A percentile compares a stretch with the other conserved stretches of the same genome.
Conservation (phyloP, 37 sponge, comb jelly and placozoan species). For the Eunapius fragilis region DNA sequence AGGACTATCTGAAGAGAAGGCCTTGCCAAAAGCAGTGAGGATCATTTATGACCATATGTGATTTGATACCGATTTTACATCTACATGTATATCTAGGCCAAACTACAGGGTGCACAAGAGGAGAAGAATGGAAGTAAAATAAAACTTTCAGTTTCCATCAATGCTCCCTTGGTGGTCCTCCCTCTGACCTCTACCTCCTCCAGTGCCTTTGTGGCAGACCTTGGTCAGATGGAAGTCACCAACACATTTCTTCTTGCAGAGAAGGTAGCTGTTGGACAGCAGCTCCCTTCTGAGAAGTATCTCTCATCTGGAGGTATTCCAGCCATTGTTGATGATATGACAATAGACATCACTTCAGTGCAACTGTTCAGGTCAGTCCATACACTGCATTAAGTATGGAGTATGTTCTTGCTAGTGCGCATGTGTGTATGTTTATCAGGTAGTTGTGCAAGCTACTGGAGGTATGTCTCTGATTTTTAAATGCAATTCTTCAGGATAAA, state of each 20-base stretch:
- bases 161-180: constrained; percentile 38
- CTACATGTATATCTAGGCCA: constrained; percentile 1
- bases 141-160: constrained; percentile 10
- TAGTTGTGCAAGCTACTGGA: too few species aligned
- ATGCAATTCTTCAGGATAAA: too few species aligned
- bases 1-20: background rate
- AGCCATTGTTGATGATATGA: constrained; percentile 51
- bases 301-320: constrained; percentile 5
- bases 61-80: background rate
- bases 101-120: background rate
- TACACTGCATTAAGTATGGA: too few species aligned
- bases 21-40: background rate
- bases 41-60: background rate
- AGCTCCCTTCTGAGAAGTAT: background rate
- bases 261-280: background rate
- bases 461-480: too few species aligned
- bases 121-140: constrained; percentile 22
- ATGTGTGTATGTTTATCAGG: too few species aligned
- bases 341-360: constrained; percentile 20
- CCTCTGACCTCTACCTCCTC: constrained; percentile 42
- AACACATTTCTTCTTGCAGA: constrained; percentile 34
- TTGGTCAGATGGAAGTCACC: constrained; percentile 39
- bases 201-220: constrained; percentile 49
- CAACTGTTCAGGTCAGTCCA: constrained; percentile 33
- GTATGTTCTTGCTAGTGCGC: too few species aligned